These are phyloP conservation scores for Cryptus viduatorius DNA, from an alignment of 2,888 invertebrate genomes.

Conservation along the genomic window DNA sequence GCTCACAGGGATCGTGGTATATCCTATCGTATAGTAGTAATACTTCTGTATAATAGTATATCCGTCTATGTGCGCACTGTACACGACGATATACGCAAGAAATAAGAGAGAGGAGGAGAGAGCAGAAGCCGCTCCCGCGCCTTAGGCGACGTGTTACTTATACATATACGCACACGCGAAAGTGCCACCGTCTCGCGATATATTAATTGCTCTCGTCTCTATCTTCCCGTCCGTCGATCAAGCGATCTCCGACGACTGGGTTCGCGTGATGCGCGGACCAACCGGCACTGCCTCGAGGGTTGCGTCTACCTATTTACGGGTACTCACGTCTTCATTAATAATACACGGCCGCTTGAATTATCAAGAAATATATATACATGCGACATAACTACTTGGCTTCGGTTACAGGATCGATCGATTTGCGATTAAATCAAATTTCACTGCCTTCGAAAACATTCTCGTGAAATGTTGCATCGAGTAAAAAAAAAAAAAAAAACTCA, in stretches of 20 bases:
- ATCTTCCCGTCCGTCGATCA: constrained; percentile 65
- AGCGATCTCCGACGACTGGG: constrained; percentile 37
- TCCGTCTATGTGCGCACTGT: constrained; percentile 2
- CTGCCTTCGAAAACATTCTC: neutral
- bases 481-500: too few species aligned
- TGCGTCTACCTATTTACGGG: constrained; percentile 59
- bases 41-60: neutral
- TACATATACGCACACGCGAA: constrained; percentile 34
- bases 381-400: neutral
- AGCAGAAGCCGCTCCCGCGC: constrained; percentile 23
- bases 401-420: neutral
- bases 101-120: neutral
- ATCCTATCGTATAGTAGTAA: neutral
- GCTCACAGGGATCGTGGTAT: constrained; percentile 24
- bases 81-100: neutral
- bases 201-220: constrained; percentile 66
- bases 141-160: constrained; percentile 55
- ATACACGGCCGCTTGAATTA: constrained; percentile 45
- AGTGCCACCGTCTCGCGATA: constrained; percentile 61
- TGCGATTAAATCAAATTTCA: neutral
- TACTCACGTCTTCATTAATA: constrained; percentile 67
- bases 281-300: constrained; percentile 39
- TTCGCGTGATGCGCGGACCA: constrained; percentile 48
- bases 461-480: neutral
- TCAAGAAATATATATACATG: constrained; percentile 33